These are phyloP conservation scores for Lasioglossum vierecki DNA, from an alignment of 2,888 invertebrate genomes.

Conservation along the genomic window DNA sequence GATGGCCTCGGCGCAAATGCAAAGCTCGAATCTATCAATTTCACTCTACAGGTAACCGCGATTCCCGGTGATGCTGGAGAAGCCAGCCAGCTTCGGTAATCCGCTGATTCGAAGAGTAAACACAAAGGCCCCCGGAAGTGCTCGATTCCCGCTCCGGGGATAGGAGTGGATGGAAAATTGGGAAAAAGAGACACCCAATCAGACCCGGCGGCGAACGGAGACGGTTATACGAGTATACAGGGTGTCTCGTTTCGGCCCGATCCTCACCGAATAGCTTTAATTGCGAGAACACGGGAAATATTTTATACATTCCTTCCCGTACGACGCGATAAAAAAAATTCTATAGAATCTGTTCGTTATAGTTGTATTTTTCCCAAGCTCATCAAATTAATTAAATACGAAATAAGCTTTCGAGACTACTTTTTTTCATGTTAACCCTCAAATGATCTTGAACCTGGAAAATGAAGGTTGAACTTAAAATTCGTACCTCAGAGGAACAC, in stretches of 20 bases:
- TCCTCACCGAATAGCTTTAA: neutral
- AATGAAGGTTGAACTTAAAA: neutral
- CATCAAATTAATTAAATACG: too few species aligned
- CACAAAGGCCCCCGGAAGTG: slow-evolving; percentile 73
- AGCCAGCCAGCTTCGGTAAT: slow-evolving; percentile 74
- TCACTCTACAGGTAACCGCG: slow-evolving; percentile 72
- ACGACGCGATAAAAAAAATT: neutral
- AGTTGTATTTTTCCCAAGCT: neutral
- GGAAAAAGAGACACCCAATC: slow-evolving; percentile 12
- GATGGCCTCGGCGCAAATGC: slow-evolving; percentile 73
- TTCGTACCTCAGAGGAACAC: neutral
- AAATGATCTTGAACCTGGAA: neutral
- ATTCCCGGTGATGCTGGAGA: slow-evolving; percentile 48
- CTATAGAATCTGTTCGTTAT: neutral
- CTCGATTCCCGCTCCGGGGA: slow-evolving; percentile 42
- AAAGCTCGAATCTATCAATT: slow-evolving; percentile 82
- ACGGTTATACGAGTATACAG: neutral
- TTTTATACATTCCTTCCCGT: neutral
- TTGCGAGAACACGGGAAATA: neutral
- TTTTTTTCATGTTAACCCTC: neutral
- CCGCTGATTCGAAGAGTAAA: slow-evolving; percentile 80
- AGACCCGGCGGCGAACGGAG: neutral
- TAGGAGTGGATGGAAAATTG: neutral
- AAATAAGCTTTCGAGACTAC: too few species aligned
- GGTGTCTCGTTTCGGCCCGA: neutral